Percentiles rank a stretch among this genome's conserved stretches.
Evolutionary conservation across 1,140 invertebrate species (phyloP).

Genomic region (Cydia splendana): DNA sequence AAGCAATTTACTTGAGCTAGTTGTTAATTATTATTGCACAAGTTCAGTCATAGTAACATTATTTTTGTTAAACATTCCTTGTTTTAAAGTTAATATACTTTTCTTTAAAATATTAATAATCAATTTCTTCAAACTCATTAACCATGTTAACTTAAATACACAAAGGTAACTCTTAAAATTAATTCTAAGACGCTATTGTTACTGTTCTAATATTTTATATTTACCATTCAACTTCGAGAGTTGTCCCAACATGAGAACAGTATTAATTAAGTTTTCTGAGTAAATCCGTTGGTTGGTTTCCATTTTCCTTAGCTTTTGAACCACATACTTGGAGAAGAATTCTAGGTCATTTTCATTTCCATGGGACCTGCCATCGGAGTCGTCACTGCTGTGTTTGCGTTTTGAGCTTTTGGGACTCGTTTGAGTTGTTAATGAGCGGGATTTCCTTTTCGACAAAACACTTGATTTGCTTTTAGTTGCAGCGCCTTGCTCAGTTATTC

Average conservation of each 20-base stretch:
- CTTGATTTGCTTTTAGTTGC: constrained; percentile 42
- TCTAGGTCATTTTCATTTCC: constrained; percentile 72
- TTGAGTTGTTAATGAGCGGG: constrained; percentile 45
- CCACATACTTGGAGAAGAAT: constrained; percentile 75
- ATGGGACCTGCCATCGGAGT: constrained; percentile 45
- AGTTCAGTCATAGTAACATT: constrained; percentile 11
- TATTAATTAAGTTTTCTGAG: constrained; percentile 75
- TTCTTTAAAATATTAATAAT: background rate
- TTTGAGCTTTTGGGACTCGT: constrained; percentile 56
- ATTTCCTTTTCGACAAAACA: constrained; percentile 48
- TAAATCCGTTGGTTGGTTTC: constrained; percentile 76
- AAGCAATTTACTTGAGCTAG: background rate
- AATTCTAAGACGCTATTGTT: constrained; percentile 5
- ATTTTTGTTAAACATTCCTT: background rate
- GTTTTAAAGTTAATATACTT: constrained; percentile 16
- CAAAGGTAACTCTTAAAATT: constrained; percentile 19
- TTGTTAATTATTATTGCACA: constrained; percentile 16
- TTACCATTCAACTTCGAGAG: constrained; percentile 70
- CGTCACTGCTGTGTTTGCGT: constrained; percentile 54
- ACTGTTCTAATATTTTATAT: constrained; percentile 56
- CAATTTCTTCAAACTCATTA: background rate
- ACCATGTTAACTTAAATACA: constrained; percentile 1
- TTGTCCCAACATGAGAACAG: constrained; percentile 73
- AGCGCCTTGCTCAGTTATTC: constrained; percentile 49
- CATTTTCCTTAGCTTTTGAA: constrained; percentile 73